Conservation (phyloP, 30 jellyfish, hydroid and myxozoan species). For the Phacellophora camtschatica region DNA sequence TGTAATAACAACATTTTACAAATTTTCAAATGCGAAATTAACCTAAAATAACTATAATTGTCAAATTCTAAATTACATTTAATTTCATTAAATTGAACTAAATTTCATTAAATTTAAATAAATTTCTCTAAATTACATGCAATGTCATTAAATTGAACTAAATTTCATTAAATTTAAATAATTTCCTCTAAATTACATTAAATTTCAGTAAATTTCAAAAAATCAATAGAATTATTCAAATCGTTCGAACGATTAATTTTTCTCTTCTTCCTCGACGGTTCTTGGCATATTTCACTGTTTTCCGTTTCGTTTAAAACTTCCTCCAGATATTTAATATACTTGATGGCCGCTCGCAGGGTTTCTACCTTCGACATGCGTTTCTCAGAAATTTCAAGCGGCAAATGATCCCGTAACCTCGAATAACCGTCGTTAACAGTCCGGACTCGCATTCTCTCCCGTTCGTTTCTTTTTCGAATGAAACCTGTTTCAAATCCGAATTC, state of each 20-base stretch:
- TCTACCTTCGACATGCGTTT: slow-evolving; percentile 90
- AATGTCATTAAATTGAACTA: no score
- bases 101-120: no score
- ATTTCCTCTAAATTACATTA: no score
- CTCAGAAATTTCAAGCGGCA: slow-evolving; percentile 83
- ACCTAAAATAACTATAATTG: no score
- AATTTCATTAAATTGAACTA: no score
- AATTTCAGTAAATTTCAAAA: no score
- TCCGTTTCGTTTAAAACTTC: slow-evolving; percentile 39
- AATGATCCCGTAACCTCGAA: slow-evolving; percentile 84
- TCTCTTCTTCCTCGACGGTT: slow-evolving; percentile 20
- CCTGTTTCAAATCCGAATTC: slow-evolving; percentile 88
- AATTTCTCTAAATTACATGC: no score
- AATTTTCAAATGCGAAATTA: no score
- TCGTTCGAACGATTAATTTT: background rate
- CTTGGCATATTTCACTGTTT: slow-evolving; percentile 2
- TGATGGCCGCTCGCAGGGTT: slow-evolving; percentile 86
- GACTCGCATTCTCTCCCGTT: slow-evolving; percentile 92
- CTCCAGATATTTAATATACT: slow-evolving; percentile 67
- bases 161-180: no score
- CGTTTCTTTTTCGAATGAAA: slow-evolving; percentile 89
- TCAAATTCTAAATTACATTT: no score
- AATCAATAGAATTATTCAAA: background rate
- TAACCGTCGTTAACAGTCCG: slow-evolving; percentile 96
- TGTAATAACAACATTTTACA: no score